Conservation (phyloP, 2,888 invertebrate genomes). For the Andrena chrysosceles region DNA sequence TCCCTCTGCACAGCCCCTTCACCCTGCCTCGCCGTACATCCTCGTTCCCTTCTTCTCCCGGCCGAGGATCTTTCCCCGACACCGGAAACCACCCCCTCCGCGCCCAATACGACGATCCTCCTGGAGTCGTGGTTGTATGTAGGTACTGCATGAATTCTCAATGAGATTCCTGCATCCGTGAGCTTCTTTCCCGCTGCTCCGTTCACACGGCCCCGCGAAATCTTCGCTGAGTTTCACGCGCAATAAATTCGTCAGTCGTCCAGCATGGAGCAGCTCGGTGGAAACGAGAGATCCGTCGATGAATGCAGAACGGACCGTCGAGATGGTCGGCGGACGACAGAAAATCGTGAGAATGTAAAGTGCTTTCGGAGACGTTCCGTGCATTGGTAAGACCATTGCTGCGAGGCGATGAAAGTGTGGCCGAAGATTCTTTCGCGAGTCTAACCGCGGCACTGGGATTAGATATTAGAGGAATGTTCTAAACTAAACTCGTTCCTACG, state of each 20-base stretch:
- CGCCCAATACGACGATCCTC: constrained; percentile 65
- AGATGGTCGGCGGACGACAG: constrained; percentile 39
- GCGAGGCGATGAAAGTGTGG: constrained; percentile 11
- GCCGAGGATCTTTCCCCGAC: constrained; percentile 49
- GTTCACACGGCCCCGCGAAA: constrained; percentile 70
- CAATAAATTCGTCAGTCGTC: constrained; percentile 82
- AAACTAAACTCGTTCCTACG: too few species aligned
- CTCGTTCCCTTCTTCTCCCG: constrained; percentile 59
- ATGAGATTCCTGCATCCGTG: constrained; percentile 71
- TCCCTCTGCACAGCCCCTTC: constrained; percentile 36
- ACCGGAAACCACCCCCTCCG: constrained; percentile 31
- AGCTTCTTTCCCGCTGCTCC: constrained; percentile 46
- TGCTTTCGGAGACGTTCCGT: constrained; percentile 40
- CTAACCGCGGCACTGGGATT: too few species aligned
- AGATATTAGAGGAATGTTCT: too few species aligned
- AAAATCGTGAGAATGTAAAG: constrained; percentile 78
- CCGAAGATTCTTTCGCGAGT: constrained; percentile 1
- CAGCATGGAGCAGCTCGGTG: constrained; percentile 56
- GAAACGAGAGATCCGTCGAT: constrained; percentile 80
- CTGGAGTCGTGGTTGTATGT: constrained; percentile 68
- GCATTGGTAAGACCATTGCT: constrained; percentile 45
- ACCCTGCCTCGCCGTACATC: constrained; percentile 51
- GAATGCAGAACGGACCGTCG: constrained; percentile 77
- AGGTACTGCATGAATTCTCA: constrained; percentile 79
- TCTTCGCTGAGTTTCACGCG: constrained; percentile 76